Percentiles rank a stretch among this genome's conserved stretches.
These are phyloP conservation scores for zebrafish (Danio rerio) DNA, from an alignment of 2,113 vertebrate genomes.

Conservation along the genomic window DNA sequence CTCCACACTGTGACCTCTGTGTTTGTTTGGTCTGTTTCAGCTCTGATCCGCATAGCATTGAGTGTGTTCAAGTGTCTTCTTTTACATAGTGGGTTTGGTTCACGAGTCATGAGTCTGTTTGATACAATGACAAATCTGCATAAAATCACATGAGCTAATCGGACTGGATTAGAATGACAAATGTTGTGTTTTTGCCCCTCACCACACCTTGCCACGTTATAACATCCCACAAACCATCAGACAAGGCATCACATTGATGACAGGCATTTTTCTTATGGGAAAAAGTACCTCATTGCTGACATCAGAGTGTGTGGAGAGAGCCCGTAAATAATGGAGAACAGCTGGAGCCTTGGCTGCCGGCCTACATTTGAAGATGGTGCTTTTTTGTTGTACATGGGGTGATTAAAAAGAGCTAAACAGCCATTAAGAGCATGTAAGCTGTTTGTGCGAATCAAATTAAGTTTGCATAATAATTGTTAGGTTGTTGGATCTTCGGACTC, in stretches of 20 bases:
- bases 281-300: slow-evolving; percentile 76
- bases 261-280: slow-evolving; percentile 74
- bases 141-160: slow-evolving; percentile 7
- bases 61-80: slow-evolving; percentile 69
- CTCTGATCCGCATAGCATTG: slow-evolving; percentile 66
- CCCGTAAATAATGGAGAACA: slow-evolving; percentile 78
- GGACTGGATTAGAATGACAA: neutral
- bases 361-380: slow-evolving; percentile 39
- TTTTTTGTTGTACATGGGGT: neutral
- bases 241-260: slow-evolving; percentile 63
- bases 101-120: neutral
- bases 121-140: neutral
- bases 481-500: slow-evolving; percentile 1
- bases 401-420: slow-evolving; percentile 10
- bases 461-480: neutral
- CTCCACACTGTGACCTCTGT: slow-evolving; percentile 69
- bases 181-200: neutral
- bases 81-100: neutral
- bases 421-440: slow-evolving; percentile 7
- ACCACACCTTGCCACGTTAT: neutral
- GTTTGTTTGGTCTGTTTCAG: slow-evolving; percentile 68
- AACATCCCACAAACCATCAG: slow-evolving; percentile 54
- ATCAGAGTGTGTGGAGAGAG: slow-evolving; percentile 75
- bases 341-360: slow-evolving; percentile 60
- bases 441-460: neutral